Conservation (phyloP, 2,797 vertebrate genomes). For the Crenichthys baileyi region DNA sequence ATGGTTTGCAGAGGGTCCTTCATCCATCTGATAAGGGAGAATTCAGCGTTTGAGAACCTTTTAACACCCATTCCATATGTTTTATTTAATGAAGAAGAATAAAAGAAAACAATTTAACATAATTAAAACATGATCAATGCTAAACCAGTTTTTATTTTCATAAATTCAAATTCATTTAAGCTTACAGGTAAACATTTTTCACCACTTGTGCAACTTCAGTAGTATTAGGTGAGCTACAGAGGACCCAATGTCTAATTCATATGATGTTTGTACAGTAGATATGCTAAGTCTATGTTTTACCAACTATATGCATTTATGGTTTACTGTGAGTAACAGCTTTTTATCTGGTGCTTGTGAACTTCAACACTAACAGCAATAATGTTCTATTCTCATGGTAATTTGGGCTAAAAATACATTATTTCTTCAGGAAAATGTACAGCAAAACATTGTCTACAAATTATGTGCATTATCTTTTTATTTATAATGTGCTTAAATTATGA, state of each 20-base stretch:
- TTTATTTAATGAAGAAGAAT: not conserved
- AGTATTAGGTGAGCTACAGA: constrained; percentile 3
- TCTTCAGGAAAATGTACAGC: not conserved
- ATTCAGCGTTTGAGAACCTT: not conserved
- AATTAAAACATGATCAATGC: not conserved
- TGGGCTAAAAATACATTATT: not conserved
- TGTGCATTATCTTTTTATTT: constrained; percentile 59
- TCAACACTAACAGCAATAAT: not conserved
- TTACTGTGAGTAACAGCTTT: not conserved
- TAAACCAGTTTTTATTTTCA: not conserved
- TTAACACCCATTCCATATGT: not conserved
- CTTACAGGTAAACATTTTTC: not conserved
- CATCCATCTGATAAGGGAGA: not conserved
- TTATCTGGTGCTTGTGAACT: not conserved
- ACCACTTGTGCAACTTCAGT: not conserved
- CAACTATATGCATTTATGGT: not conserved
- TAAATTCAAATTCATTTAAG: not conserved
- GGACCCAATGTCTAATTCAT: not conserved
- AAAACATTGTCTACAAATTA: constrained; percentile 15
- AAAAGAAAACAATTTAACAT: not conserved
- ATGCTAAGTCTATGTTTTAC: not conserved
- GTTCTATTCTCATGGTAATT: not conserved
- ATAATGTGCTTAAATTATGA: constrained; percentile 79
- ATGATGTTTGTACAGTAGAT: not conserved
- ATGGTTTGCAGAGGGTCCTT: not conserved